Base-by-base conservation (phyloP, 2,113 vertebrate genomes). In the Sphyrna mokarran region DNA sequence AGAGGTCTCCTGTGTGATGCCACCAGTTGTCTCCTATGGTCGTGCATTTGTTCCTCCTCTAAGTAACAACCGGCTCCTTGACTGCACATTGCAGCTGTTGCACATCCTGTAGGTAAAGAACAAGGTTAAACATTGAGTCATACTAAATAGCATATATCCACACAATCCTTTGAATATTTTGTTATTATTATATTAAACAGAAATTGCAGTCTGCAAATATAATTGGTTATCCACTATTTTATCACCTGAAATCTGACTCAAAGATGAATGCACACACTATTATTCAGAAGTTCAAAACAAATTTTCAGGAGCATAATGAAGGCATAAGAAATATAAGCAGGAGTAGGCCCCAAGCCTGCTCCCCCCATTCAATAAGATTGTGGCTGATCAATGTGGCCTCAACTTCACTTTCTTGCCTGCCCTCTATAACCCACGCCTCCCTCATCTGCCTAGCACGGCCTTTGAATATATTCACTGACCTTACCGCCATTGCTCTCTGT, bases 41-140 rank as follows among this genome's bases (percentile, higher is more conserved):
- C 26, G 26, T 18, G 96, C 96, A 96, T 96, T 20, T 96, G 96
- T 95, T 97, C 96, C 0, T 96, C 96, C 96, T 96, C 96, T 63
- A 96, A 97, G 33, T 95, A 18, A 4, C 95, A 96, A 29, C 14
- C 96, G 1, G 91, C 33, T 1, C 96, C 96, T n/a, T 97, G 97
- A 29, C n/a, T 58, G 7, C 87, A 63, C 29, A 2, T 33, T 16
- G 58, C 87, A 86, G 96, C 95, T 66, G 93, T 26, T 0, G 96
- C 23, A 90, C 93, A 96, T 70, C 96, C 96, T 87, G 96, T 97
- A 97, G 96, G 26, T 54, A 66, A 10, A 70, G 70, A 94, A 91
- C 37, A 95, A 54, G 33, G 29, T 22, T 91, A 91, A 91, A 61
- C 16, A 91, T n/a, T 58, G 22, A 48, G 22, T 58, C 22, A 87